A percentile compares a stretch with the other conserved stretches of the same genome.
Evolutionary conservation across 2,797 vertebrate genomes (phyloP).

Genomic region (Ataeniobius toweri): DNA sequence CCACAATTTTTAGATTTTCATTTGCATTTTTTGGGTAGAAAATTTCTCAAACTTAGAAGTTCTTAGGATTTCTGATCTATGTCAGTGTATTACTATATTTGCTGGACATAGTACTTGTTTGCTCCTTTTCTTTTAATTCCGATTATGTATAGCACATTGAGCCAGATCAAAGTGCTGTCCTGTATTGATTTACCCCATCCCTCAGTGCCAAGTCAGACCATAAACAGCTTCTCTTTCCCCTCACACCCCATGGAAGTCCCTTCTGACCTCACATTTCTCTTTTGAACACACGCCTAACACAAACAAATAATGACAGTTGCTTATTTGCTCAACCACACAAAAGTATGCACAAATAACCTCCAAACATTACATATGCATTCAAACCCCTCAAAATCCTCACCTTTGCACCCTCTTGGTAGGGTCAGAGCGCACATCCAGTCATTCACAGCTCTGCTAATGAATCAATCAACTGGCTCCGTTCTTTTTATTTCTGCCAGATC

Average conservation of each 20-base stretch:
- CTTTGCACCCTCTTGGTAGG: slow-evolving; percentile 31
- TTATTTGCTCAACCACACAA: slow-evolving; percentile 45
- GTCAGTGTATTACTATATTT: neutral
- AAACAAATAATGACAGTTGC: slow-evolving; percentile 55
- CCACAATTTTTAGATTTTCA: neutral
- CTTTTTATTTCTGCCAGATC: slow-evolving; percentile 73
- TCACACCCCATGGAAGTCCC: slow-evolving; percentile 69
- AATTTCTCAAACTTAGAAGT: neutral
- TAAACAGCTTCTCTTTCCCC: slow-evolving; percentile 66
- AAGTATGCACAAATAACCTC: slow-evolving; percentile 42
- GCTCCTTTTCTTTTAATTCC: slow-evolving; percentile 41
- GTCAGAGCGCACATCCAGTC: slow-evolving; percentile 51
- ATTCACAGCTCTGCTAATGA: slow-evolving; percentile 64
- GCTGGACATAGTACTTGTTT: slow-evolving; percentile 20
- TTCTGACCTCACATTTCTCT: slow-evolving; percentile 58
- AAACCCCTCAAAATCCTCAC: slow-evolving; percentile 29
- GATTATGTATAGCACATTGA: slow-evolving; percentile 52
- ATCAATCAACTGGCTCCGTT: slow-evolving; percentile 78
- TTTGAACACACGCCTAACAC: slow-evolving; percentile 32
- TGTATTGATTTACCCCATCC: slow-evolving; percentile 63
- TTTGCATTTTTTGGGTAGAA: neutral
- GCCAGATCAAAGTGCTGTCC: slow-evolving; percentile 64
- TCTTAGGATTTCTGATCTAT: neutral
- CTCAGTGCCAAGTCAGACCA: slow-evolving; percentile 71
- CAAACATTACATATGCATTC: slow-evolving; percentile 32